A percentile compares a stretch with the other conserved stretches of the same genome.
phyloP scores from a whole-genome alignment of 2,113 vertebrate species.

The Phaetusa simplex region DNA sequence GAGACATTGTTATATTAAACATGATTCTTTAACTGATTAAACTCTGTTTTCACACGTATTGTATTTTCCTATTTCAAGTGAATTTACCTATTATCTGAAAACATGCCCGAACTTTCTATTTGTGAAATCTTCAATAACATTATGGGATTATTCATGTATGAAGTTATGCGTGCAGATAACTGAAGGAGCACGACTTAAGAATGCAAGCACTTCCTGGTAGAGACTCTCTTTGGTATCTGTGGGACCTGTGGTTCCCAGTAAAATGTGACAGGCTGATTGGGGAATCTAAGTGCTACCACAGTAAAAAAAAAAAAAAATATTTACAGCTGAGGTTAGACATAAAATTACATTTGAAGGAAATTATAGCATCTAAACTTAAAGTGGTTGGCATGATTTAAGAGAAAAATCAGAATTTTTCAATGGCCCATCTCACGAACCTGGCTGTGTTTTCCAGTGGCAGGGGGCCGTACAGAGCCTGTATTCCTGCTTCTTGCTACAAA shows the following conservation, averaged over 20 bases:
- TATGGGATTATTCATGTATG: background rate
- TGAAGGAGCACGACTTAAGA: background rate
- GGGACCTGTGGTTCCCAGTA: background rate
- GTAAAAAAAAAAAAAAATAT: background rate
- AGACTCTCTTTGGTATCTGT: background rate
- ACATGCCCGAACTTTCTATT: background rate
- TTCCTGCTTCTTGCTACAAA: background rate
- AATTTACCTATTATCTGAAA: background rate
- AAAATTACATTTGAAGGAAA: background rate
- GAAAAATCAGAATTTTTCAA: background rate
- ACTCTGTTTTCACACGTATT: background rate
- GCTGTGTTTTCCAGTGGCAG: background rate
- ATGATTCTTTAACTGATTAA: background rate
- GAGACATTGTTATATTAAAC: background rate
- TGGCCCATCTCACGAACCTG: background rate
- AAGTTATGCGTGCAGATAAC: background rate
- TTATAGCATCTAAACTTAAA: background rate
- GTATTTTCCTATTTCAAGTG: background rate
- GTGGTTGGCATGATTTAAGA: background rate
- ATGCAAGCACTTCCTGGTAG: background rate
- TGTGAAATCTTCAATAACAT: background rate
- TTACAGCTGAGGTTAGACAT: background rate
- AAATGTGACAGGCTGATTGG: background rate
- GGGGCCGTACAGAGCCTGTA: background rate
- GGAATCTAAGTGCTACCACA: background rate